phyloP scores from a whole-genome alignment of 92 coral and sea anemone species.

The Palythoa caribaeorum region DNA sequence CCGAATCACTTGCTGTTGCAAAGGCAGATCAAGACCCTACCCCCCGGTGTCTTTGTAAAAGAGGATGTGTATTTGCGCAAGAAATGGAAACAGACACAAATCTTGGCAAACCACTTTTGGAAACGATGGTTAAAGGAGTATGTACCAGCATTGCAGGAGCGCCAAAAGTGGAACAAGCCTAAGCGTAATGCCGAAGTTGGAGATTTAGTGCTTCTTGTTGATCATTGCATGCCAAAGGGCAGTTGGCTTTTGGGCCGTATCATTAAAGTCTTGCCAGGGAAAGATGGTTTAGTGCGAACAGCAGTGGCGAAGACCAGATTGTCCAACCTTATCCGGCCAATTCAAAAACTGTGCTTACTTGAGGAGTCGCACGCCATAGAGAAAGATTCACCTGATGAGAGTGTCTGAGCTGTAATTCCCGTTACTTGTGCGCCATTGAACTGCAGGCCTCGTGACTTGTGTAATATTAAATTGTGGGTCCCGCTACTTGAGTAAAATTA shows the following conservation, averaged over 20 bases:
- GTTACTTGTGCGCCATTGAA: background rate
- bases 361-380: conserved; percentile 27
- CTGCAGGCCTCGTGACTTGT: background rate
- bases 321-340: conserved; percentile 37
- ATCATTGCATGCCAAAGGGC: conserved; percentile 47
- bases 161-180: conserved; percentile 31
- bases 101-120: conserved; percentile 65
- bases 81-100: conserved; percentile 41
- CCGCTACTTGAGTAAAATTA: too few species aligned
- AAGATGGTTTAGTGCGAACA: conserved; percentile 37
- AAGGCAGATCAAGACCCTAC: conserved; percentile 47
- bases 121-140: conserved; percentile 72
- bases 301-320: conserved; percentile 44
- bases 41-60: conserved; percentile 63
- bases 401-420: background rate
- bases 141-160: background rate
- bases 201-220: conserved; percentile 51
- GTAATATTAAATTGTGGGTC: too few species aligned
- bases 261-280: conserved; percentile 26
- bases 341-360: background rate
- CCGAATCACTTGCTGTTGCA: conserved; percentile 68
- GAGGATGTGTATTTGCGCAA: too few species aligned
- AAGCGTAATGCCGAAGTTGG: conserved; percentile 50
- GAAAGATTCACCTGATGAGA: background rate
- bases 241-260: conserved; percentile 44